These are phyloP conservation scores for Motacilla alba DNA, from an alignment of 2,113 vertebrate genomes.

Conservation along the genomic window DNA sequence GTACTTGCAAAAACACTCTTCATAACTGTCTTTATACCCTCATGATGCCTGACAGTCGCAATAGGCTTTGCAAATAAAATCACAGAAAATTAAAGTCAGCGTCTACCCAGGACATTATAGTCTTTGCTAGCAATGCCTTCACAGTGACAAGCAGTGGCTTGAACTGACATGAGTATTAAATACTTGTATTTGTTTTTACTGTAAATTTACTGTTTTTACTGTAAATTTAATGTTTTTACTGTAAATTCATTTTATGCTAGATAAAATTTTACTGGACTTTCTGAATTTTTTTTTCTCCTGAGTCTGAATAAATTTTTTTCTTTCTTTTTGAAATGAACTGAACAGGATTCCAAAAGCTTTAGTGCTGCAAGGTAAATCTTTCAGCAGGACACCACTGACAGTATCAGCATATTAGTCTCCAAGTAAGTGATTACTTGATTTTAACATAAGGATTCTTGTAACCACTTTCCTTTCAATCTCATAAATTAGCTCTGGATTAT, in stretches of 20 bases:
- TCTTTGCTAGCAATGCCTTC: neutral
- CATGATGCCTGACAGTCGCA: neutral
- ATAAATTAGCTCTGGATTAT: neutral
- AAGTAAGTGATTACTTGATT: neutral
- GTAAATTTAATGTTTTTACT: neutral
- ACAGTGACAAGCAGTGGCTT: neutral
- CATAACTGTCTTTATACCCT: neutral
- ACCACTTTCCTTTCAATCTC: neutral
- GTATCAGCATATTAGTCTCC: neutral
- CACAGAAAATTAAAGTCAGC: neutral
- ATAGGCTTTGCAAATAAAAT: neutral
- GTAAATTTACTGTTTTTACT: too few species aligned
- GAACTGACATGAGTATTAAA: neutral
- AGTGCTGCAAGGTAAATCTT: neutral
- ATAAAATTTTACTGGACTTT: neutral
- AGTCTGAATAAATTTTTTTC: neutral
- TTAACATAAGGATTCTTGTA: neutral
- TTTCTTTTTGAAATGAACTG: neutral
- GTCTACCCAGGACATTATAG: neutral
- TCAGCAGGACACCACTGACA: neutral
- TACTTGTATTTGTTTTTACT: neutral
- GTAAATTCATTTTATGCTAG: neutral
- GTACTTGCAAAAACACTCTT: neutral
- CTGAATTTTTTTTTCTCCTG: neutral
- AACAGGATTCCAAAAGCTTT: neutral